Conservation (phyloP, 2,888 invertebrate genomes). For the Hyposoter didymator region DNA sequence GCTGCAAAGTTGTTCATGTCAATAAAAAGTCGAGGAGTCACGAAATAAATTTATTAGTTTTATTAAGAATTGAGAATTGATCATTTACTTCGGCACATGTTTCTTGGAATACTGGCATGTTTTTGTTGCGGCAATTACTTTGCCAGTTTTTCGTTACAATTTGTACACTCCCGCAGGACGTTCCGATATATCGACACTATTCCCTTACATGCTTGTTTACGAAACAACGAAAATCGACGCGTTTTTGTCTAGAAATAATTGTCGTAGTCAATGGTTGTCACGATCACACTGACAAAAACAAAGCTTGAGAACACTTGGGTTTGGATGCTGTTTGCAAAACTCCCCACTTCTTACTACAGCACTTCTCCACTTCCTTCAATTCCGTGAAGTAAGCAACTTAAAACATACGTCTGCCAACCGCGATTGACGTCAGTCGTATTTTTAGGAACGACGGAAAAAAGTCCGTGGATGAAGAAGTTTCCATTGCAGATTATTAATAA, state of each 20-base stretch:
- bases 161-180: not conserved
- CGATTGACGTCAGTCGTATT: not conserved
- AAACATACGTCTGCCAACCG: not conserved
- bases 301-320: not conserved
- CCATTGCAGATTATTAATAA: not conserved
- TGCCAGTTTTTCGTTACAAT: not conserved
- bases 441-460: not conserved
- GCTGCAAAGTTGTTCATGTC: constrained; percentile 82
- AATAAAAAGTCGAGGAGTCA: not conserved
- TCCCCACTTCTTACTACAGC: not conserved
- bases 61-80: not conserved
- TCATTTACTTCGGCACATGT: constrained; percentile 80
- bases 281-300: not conserved
- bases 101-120: constrained; percentile 82
- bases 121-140: constrained; percentile 53
- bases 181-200: not conserved
- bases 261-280: not conserved
- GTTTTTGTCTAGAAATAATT: not conserved
- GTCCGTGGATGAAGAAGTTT: not conserved
- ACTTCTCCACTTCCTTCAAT: not conserved
- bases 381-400: not conserved
- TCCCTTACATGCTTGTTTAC: not conserved
- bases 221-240: not conserved
- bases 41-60: not conserved
- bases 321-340: not conserved